Evolutionary conservation across 2,888 invertebrate species (phyloP), one percentile per base, ranked within the genome.

Genomic region (Trichogramma evanescens): DNA sequence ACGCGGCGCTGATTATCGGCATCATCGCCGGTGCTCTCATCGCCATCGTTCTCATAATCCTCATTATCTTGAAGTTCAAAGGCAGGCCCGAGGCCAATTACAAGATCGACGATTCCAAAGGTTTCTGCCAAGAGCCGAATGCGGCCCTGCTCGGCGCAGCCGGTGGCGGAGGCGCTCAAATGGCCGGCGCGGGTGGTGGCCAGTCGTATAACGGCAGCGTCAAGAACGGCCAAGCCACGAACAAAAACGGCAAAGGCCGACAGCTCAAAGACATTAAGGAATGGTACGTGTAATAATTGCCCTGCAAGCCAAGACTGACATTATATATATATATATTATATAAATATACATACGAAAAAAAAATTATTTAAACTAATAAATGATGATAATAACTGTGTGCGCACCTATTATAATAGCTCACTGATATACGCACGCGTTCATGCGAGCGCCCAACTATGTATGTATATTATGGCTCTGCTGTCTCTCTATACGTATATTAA

Each of bases 11-110:
- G 71, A 88, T 93, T 61, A 89, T 93, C 60, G 90, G 91, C 66
- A 93, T 96, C 68, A 93, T 94, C 62, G 94, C 94, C 4, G 93
- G 93, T 51, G 91, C 93, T 46, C 81, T 94, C 65, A 95, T 96
- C 73, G 92, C 92, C 43, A 89, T 95, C 66, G 90, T 96, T 57
- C 83, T 96, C 66, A 87, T 96, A 66, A 90, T 95, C 58, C 85
- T 97, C 63, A 84, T 95, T 62, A 91, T 96, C 70, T 84, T 95
- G 70, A 93, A 93, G 80, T 90, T 93, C 78, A 84, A 86, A 74
- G 89, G 88, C 70, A 86, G 92, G 64, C 87, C 91, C 56, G 93
- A 94, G 75, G 88, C 89, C n/a, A 89, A 89, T 58, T 96, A 95
- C 78, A 96, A 95, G 79, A 90, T 95, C 63, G 95, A 95, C 72